Base-by-base conservation (phyloP, 2,797 vertebrate species). In the Perodicticus potto region DNA sequence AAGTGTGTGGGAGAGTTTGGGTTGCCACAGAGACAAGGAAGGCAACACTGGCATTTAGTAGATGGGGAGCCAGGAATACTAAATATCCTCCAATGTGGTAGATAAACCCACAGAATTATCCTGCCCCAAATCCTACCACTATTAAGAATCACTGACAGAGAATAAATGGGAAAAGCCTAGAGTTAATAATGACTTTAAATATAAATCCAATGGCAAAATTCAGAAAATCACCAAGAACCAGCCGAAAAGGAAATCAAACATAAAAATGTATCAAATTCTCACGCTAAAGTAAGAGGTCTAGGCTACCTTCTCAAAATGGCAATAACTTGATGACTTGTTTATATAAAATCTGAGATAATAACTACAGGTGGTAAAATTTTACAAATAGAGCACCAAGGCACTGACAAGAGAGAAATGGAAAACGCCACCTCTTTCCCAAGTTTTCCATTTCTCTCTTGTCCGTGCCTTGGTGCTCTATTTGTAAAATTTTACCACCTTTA, bases 231-330 rank as follows among this genome's bases (percentile, higher is more conserved):
- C 0, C 65, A 45, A 78, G 0, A 25, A 82, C 76, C 40, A 93
- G 86, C 32, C 14, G 22, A 97, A 97, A 96, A 95, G 1, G 49
- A 95, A 59, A 43, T 69, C 34, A 86, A 76, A 70, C 25, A 43
- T 32, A 65, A 94, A 86, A 70, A 20, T 37, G 2, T 14, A 96
- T 67, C 91, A 86, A 57, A 86, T 65, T 72, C n/a, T 70, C 37
- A 43, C 32, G 45, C n/a, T 74, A 78, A 91, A 65, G 7, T 91
- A 80, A 53, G 22, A 77, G 61, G 22, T 49, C 37, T 37, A 94
- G 34, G 37, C 69, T 72, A 67, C 57, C 27, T 57, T 92, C 63
- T 90, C 86, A 49, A 88, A 92, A 74, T n/a, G 49, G 59, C 34
- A 77, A 19, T 29, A n/a, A n/a, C n/a, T n/a, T n/a, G n/a, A n/a